Evolutionary conservation across 37 sponge, comb jelly and placozoan genomes (phyloP).

Genomic region (Beroe ovata): DNA sequence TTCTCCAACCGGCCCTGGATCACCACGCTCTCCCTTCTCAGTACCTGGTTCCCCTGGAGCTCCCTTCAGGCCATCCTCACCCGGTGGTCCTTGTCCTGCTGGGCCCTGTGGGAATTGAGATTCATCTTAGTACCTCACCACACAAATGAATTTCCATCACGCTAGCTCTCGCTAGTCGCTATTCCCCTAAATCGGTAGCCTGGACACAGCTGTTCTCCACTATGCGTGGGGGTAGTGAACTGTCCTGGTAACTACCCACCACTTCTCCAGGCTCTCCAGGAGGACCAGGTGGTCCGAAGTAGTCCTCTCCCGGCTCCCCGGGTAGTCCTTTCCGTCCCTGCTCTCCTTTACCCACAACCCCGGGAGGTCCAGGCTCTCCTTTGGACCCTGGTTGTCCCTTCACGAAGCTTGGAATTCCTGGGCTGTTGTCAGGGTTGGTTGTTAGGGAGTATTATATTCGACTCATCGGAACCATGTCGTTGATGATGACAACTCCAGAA

Average conservation of each 20-base stretch:
- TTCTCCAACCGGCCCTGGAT: not conserved
- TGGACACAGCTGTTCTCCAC: no score
- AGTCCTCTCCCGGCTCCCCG: not conserved
- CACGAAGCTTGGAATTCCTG: not conserved
- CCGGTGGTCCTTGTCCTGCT: not conserved
- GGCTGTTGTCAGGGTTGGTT: no score
- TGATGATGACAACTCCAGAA: no score
- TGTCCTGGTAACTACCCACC: not conserved
- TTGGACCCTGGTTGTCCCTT: not conserved
- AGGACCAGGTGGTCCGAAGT: not conserved
- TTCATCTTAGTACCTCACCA: no score
- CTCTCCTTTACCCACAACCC: not conserved
- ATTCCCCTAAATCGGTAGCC: no score
- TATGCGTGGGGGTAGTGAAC: no score
- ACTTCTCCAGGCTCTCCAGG: not conserved
- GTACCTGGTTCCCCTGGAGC: not conserved
- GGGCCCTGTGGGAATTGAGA: no score
- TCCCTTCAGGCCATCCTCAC: slow-evolving; percentile 16
- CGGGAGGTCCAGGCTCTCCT: slow-evolving; percentile 18
- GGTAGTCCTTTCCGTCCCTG: slow-evolving; percentile 6
- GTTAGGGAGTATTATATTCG: no score
- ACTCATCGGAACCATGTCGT: no score
- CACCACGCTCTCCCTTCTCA: slow-evolving; percentile 63
- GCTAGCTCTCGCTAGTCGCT: no score
- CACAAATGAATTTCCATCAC: no score